These are phyloP conservation scores for Plagodis pulveraria DNA, from an alignment of 2,888 invertebrate species.

Conservation along the genomic window DNA sequence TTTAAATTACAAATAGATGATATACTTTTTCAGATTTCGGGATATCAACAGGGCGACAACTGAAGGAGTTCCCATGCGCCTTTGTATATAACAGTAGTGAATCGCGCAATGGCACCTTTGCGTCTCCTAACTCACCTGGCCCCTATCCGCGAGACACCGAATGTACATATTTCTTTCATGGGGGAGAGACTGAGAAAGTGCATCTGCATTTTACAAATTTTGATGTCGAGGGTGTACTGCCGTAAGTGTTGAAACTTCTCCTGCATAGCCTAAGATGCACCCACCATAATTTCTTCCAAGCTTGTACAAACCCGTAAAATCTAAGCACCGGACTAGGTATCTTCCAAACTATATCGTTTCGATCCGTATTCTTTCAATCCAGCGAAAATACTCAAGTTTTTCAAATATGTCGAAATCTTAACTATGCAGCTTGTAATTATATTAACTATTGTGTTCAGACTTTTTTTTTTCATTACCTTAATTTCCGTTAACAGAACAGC, in stretches of 20 bases:
- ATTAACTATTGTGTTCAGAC: too few relatives aligned
- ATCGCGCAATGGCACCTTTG: constrained; percentile 91
- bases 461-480: too few relatives aligned
- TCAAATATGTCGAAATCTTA: too few relatives aligned
- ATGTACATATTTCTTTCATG: constrained; percentile 96
- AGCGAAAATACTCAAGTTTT: too few relatives aligned
- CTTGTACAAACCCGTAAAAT: too few relatives aligned
- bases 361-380: too few relatives aligned
- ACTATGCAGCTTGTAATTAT: too few relatives aligned
- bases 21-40: constrained; percentile 90
- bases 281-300: too few relatives aligned
- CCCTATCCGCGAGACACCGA: constrained; percentile 95
- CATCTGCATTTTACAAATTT: constrained; percentile 95
- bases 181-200: constrained; percentile 90
- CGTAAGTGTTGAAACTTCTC: constrained; percentile 87
- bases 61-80: constrained; percentile 91
- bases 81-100: constrained; percentile 95
- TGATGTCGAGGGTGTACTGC: constrained; percentile 96
- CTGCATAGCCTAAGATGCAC: too few relatives aligned
- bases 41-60: constrained; percentile 92
- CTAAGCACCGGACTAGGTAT: too few relatives aligned
- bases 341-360: too few relatives aligned
- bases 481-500: too few relatives aligned
- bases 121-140: constrained; percentile 96
- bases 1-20: not conserved